These are phyloP conservation scores for Lepilemur septentrionalis DNA, from an alignment of 2,797 vertebrate genomes.

Conservation along the genomic window DNA sequence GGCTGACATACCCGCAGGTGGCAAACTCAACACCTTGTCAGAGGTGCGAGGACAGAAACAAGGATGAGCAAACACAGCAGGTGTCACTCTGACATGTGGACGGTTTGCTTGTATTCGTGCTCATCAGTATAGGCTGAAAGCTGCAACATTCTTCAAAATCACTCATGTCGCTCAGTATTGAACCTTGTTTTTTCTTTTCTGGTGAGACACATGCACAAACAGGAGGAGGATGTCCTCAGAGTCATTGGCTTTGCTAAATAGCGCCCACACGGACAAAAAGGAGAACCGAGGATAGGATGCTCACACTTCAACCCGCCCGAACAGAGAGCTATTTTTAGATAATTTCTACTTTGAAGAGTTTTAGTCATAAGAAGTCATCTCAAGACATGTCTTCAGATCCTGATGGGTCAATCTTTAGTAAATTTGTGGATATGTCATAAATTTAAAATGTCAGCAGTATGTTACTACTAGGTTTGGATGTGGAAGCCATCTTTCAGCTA, in stretches of 20 bases:
- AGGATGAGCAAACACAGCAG: background rate
- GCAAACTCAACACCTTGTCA: background rate
- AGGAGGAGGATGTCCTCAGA: background rate
- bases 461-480: background rate
- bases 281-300: background rate
- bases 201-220: background rate
- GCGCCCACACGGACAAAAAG: background rate
- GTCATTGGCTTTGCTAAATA: background rate
- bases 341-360: background rate
- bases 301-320: background rate
- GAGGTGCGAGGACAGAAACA: background rate
- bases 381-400: background rate
- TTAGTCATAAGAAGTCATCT: background rate
- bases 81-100: too few species aligned
- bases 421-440: background rate
- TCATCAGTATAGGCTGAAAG: background rate
- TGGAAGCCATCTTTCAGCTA: background rate
- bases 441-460: background rate
- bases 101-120: background rate
- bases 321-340: background rate
- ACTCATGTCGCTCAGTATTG: background rate
- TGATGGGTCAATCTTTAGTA: background rate
- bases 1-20: rapidly evolving
- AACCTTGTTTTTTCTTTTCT: background rate
- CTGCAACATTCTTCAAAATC: background rate